Evolutionary conservation across 1,140 invertebrate species (phyloP).

Genomic region (Medauroidea extradentata): DNA sequence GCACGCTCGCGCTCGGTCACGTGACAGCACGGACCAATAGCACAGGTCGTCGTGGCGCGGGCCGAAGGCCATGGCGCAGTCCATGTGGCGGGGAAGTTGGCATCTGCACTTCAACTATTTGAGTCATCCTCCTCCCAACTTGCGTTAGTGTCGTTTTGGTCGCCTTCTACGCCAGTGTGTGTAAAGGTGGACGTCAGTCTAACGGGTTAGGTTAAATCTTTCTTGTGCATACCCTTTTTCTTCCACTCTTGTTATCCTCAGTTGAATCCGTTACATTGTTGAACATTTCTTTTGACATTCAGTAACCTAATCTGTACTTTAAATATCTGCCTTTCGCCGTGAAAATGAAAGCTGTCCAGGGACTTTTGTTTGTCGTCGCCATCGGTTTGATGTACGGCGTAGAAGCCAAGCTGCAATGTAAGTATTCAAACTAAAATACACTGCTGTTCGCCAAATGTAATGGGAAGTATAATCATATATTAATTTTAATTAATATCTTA

Average conservation of each 20-base stretch:
- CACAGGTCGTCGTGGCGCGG: too few species aligned
- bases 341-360: conserved; percentile 46
- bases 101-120: too few species aligned
- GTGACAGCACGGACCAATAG: too few species aligned
- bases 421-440: conserved; percentile 42
- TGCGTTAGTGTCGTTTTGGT: background rate
- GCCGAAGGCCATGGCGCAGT: too few species aligned
- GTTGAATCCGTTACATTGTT: background rate
- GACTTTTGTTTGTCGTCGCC: conserved; percentile 25
- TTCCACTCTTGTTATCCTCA: too few species aligned
- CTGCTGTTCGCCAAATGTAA: too few species aligned
- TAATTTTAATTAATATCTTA: too few species aligned
- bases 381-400: conserved; percentile 38
- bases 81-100: too few species aligned
- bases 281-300: background rate
- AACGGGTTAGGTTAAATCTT: conserved; percentile 4
- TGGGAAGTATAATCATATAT: too few species aligned
- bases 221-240: conserved; percentile 2
- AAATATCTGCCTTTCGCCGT: background rate
- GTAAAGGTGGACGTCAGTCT: conserved; percentile 62
- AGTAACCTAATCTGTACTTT: too few species aligned
- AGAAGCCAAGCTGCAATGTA: conserved; percentile 47
- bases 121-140: too few species aligned
- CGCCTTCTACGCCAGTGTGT: conserved; percentile 85
- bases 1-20: too few species aligned